A percentile compares a stretch with the other conserved stretches of the same genome.
Evolutionary conservation across 2,888 invertebrate species (phyloP).

Genomic region (Smittia sp.): DNA sequence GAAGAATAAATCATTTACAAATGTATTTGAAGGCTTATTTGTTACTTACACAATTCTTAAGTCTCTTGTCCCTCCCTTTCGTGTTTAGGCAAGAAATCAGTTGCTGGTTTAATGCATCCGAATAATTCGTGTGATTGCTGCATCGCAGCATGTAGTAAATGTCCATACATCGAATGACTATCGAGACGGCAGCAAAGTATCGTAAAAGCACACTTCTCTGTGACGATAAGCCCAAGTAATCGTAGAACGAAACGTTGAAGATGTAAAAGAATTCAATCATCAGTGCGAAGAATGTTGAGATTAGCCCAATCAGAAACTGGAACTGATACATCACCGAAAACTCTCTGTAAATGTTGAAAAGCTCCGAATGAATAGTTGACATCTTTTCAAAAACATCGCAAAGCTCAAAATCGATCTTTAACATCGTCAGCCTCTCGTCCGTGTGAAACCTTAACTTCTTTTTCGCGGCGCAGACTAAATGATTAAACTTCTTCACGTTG

Average conservation of each 20-base stretch:
- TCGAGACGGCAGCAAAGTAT: background rate
- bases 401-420: background rate
- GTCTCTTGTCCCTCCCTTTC: background rate
- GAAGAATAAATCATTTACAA: background rate
- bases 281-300: background rate
- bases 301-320: background rate
- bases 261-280: background rate
- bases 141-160: background rate
- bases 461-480: background rate
- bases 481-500: background rate
- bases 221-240: background rate
- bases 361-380: background rate
- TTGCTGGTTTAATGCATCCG: background rate
- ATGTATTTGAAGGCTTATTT: background rate
- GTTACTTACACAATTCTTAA: background rate
- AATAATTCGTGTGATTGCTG: background rate
- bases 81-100: background rate
- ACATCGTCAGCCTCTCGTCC: background rate
- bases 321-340: background rate
- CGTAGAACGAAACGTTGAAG: background rate
- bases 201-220: background rate
- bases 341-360: background rate
- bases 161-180: background rate
- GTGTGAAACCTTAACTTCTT: background rate
- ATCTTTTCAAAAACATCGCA: background rate